Evolutionary conservation across 1,140 invertebrate genomes (phyloP), one percentile per base, ranked within the genome.

Genomic region (Cyclina sinensis): DNA sequence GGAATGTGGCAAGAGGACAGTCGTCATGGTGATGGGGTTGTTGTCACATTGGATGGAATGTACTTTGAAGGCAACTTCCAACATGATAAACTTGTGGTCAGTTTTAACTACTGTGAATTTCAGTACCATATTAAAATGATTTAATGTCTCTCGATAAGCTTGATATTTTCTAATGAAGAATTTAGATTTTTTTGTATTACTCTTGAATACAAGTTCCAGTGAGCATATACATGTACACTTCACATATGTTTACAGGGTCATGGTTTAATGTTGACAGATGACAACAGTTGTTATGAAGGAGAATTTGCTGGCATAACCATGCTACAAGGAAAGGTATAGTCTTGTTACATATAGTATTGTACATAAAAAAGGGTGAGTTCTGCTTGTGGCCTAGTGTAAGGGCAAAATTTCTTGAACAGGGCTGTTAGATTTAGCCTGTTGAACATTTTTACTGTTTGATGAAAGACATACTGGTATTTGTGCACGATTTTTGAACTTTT

Each of bases 21-120:
- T 93, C 97, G 97, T 88, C 97, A 98, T 94, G 98, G 98, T 0
- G 97, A 96, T 92, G 98, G 98, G 14, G 95, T 98, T 39, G 97
- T 98, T 73, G 98, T 98, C 1, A 98, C 98, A 0, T 96, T 98
- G 78, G 98, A 98, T 95, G 98, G 98, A 0, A 97, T 98, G 95
- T 98, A 99, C 95, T 98, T 98, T 92, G 98, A 98, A 96, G 98
- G 98, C 35, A 96, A 96, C 80, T 99, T 98, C 94, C 96, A 96
- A 80, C 97, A 97, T 92, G 97, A 98, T 94, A 96, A 97, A 90
- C 95, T 98, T 43, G 97, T 96, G 91, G 97, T 98, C 94, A 96
- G 96, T 96, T n/a, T n/a, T n/a, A n/a, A n/a, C n/a, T n/a, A n/a
- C n/a, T n/a, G n/a, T n/a, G n/a, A n/a, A n/a, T 43, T 9, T 51